A percentile compares a stretch with the other conserved stretches of the same genome.
phyloP scores from a whole-genome alignment of 2,888 invertebrate genomes.

The Hipparchia semele region DNA sequence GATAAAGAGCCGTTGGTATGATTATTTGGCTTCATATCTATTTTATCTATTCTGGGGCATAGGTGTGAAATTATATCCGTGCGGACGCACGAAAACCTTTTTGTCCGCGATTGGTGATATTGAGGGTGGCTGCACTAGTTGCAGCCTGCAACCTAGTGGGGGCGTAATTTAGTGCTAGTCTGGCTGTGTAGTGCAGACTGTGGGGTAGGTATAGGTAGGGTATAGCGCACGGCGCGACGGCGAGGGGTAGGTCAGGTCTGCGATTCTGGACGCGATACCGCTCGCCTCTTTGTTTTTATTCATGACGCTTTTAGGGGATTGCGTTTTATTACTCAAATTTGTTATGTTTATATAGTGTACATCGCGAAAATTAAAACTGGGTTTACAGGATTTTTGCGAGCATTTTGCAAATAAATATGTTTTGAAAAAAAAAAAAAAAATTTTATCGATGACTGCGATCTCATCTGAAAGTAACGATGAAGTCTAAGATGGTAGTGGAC shows the following conservation, averaged over 20 bases:
- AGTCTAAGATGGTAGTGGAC: too few species aligned
- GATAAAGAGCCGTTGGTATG: too few species aligned
- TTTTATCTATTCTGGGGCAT: too few species aligned
- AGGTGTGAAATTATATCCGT: neutral
- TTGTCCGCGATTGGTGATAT: constrained; percentile 8
- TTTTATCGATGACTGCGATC: too few species aligned
- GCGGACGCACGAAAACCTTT: neutral
- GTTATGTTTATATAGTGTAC: constrained; percentile 5
- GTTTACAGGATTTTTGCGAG: too few species aligned
- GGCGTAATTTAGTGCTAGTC: constrained; percentile 75
- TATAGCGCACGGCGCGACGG: constrained; percentile 58
- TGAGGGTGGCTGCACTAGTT: constrained; percentile 42
- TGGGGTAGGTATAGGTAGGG: constrained; percentile 46
- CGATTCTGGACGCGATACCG: constrained; percentile 33
- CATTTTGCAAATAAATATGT: too few species aligned
- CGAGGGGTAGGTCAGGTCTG: constrained; percentile 66
- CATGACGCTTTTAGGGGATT: constrained; percentile 31
- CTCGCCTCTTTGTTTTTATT: constrained; percentile 33
- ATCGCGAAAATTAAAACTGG: too few species aligned
- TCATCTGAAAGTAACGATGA: too few species aligned
- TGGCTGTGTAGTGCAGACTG: constrained; percentile 39
- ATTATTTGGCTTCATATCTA: too few species aligned
- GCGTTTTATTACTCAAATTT: constrained; percentile 27
- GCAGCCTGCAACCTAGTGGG: constrained; percentile 65
- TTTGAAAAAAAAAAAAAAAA: too few species aligned